phyloP scores from a whole-genome alignment of 2,888 invertebrate species.

The Psylliodes chrysocephalus region DNA sequence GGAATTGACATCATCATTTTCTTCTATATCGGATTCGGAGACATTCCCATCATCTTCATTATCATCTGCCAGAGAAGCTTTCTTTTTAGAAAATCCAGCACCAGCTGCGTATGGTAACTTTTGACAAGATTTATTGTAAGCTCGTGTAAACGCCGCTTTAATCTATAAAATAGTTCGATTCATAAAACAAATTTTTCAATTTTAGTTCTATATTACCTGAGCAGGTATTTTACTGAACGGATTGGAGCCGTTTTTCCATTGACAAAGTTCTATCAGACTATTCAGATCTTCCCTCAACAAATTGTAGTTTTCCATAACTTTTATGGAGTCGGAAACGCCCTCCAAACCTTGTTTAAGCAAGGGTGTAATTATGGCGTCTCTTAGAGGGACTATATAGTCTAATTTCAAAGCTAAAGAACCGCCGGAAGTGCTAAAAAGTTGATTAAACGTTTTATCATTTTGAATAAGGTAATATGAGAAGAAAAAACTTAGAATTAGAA shows the following conservation, averaged over 20 bases:
- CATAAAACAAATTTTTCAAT: background rate
- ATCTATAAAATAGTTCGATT: slow-evolving; percentile 68
- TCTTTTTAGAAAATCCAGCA: slow-evolving; percentile 71
- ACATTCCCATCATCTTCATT: slow-evolving; percentile 62
- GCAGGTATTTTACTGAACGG: slow-evolving; percentile 80
- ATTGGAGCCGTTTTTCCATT: slow-evolving; percentile 85
- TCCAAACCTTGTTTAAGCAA: slow-evolving; percentile 75
- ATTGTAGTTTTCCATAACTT: slow-evolving; percentile 84
- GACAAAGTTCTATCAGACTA: slow-evolving; percentile 83
- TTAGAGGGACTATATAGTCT: slow-evolving; percentile 87
- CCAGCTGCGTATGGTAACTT: slow-evolving; percentile 81
- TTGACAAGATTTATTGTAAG: slow-evolving; percentile 87
- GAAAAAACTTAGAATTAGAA: no score
- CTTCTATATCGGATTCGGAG: slow-evolving; percentile 58
- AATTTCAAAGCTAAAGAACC: slow-evolving; percentile 84
- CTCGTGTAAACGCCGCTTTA: slow-evolving; percentile 92
- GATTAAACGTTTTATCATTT: no score
- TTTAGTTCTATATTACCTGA: slow-evolving; percentile 64
- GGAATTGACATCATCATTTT: slow-evolving; percentile 69
- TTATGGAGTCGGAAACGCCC: slow-evolving; percentile 78
- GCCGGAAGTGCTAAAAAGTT: slow-evolving; percentile 77
- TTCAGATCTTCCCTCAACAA: slow-evolving; percentile 93
- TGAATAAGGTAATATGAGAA: no score
- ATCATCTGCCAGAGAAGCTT: slow-evolving; percentile 62
- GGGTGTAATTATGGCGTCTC: slow-evolving; percentile 81